A percentile compares a stretch with the other conserved stretches of the same genome.
Conservation (phyloP, 2,888 invertebrate genomes). For the Drosophila prostipennis region DNA sequence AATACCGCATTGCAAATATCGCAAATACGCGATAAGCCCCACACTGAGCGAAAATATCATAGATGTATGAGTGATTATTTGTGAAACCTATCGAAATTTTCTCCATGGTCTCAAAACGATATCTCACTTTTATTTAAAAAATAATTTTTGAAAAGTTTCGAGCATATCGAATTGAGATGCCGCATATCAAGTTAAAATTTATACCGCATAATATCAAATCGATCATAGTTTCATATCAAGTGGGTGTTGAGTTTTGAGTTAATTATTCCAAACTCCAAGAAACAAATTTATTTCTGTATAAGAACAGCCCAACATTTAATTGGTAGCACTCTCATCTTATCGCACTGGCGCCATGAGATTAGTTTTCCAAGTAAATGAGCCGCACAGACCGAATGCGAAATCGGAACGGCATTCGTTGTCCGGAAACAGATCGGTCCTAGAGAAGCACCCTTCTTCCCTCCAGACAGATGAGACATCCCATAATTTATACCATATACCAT, state of each 20-base stretch:
- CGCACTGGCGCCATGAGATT: conserved; percentile 5
- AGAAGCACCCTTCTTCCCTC: too few relatives aligned
- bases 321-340: conserved; percentile 16
- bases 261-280: not conserved
- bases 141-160: too few relatives aligned
- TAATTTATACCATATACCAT: not conserved
- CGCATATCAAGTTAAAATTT: too few relatives aligned
- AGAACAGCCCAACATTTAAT: not conserved
- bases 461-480: conserved; percentile 1
- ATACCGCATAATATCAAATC: too few relatives aligned
- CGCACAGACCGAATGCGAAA: conserved; percentile 4
- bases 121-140: too few relatives aligned
- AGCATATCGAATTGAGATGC: too few relatives aligned
- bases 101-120: too few relatives aligned
- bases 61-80: too few relatives aligned
- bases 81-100: too few relatives aligned
- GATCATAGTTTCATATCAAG: too few relatives aligned
- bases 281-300: not conserved
- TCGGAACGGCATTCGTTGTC: conserved; percentile 22
- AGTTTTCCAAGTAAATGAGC: conserved; percentile 1
- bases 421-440: conserved; percentile 28
- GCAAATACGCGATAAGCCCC: not conserved
- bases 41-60: conserved; percentile 6
- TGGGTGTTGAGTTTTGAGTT: too few relatives aligned
- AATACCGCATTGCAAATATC: conserved; percentile 19